Evolutionary conservation across 2,797 vertebrate species (phyloP), one percentile per base, ranked within the genome.

Genomic region (Enteromius thamalakanensis): DNA sequence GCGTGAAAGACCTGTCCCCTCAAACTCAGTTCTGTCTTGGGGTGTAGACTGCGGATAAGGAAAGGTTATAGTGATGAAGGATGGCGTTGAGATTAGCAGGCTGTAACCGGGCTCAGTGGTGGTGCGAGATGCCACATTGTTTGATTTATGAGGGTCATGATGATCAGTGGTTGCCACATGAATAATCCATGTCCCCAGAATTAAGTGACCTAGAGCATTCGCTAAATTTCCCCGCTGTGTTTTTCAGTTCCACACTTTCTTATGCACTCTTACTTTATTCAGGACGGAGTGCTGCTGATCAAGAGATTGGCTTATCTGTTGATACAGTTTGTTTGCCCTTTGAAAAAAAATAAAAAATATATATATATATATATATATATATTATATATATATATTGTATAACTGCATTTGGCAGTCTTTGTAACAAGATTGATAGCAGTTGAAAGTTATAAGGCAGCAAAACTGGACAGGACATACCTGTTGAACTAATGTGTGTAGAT

Each of bases 91-190:
- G 93, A 95, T 95, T 93, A 94, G 93, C 91, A 91, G 92, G 93
- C 91, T 93, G 90, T 94, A 92, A 91, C 91, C 65, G 78, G 83
- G 88, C 83, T 82, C 37, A 47, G 85, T 88, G 89, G 84, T 71
- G 89, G 91, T 83, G 86, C 91, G 90, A 90, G 92, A 90, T 91
- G 92, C 90, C 76, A 90, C 92, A 92, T 92, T 90, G 89, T 86
- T 93, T 95, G 94, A 95, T 95, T 95, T 94, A 95, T 95, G 93
- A 92, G 93, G 91, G 92, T 92, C 91, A 89, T 90, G 93, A 93
- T 93, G 79, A 95, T 93, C 93, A 90, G 91, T 88, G 88, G 89
- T 91, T 87, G 89, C 91, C 85, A 87, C 93, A 95, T 95, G 94
- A 94, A 95, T 95, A 94, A 95, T 94, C 92, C 94, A 94, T 94